These are phyloP conservation scores for Paedocypris micromegethes DNA, from an alignment of 2,797 vertebrate species.

Conservation along the genomic window DNA sequence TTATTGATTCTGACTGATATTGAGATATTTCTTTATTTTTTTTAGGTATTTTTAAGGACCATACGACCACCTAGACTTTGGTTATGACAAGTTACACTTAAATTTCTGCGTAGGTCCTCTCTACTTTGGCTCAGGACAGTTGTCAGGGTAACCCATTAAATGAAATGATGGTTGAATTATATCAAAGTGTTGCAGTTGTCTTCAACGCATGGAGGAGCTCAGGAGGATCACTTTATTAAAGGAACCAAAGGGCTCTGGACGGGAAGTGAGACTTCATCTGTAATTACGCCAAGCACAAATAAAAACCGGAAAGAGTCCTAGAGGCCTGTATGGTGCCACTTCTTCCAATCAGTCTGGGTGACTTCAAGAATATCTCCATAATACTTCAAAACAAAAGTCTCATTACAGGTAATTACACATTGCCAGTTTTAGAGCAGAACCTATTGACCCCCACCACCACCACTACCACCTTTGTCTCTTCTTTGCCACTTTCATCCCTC, in stretches of 20 bases:
- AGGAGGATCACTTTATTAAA: conserved; percentile 77
- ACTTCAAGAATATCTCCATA: conserved; percentile 90
- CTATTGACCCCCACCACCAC: conserved; percentile 57
- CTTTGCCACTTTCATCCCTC: conserved; percentile 65
- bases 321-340: conserved; percentile 59
- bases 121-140: conserved; percentile 55
- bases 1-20: no score
- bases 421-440: conserved; percentile 71
- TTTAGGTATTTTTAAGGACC: no score
- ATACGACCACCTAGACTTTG: neutral
- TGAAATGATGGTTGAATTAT: conserved; percentile 66
- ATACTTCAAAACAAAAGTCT: conserved; percentile 91
- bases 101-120: conserved; percentile 9
- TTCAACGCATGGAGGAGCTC: conserved; percentile 61
- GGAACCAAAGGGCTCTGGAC: conserved; percentile 65
- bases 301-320: conserved; percentile 67
- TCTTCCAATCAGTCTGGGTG: conserved; percentile 72
- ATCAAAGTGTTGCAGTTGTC: conserved; percentile 87
- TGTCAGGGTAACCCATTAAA: conserved; percentile 75
- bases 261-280: conserved; percentile 92
- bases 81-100: conserved; percentile 15
- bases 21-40: no score
- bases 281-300: conserved; percentile 89
- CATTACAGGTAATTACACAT: conserved; percentile 93
- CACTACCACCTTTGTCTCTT: conserved; percentile 44